Evolutionary conservation across 2,113 vertebrate species (phyloP).

Genomic region (Chlorodrepanis virens): DNA sequence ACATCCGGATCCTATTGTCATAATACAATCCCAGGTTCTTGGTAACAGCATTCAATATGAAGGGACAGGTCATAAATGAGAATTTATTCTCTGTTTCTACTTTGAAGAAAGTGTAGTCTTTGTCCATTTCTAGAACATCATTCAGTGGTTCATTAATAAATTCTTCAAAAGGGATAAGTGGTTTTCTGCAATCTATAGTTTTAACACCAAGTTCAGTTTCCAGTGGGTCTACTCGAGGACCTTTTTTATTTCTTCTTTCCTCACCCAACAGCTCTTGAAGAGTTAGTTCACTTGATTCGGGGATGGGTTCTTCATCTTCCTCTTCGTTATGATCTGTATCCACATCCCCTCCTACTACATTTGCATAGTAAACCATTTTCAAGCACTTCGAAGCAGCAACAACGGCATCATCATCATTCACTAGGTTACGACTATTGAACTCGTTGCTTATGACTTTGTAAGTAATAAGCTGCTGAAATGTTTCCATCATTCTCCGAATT

Average conservation of each 20-base stretch:
- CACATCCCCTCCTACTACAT: constrained; percentile 89
- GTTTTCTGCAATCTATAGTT: constrained; percentile 86
- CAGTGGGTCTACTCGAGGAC: constrained; percentile 88
- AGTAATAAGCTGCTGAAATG: constrained; percentile 98
- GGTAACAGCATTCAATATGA: constrained; percentile 93
- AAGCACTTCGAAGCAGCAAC: constrained; percentile 95
- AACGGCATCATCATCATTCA: constrained; percentile 94
- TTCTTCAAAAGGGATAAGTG: constrained; percentile 93
- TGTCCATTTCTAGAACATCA: constrained; percentile 99
- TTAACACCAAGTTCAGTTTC: constrained; percentile 93
- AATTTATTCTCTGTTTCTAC: constrained; percentile 98
- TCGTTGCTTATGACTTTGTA: constrained; percentile 97
- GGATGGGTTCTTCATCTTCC: constrained; percentile 90
- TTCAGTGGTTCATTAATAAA: constrained; percentile 97
- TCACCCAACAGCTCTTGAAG: constrained; percentile 95
- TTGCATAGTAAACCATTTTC: constrained; percentile 97
- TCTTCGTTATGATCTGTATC: constrained; percentile 92
- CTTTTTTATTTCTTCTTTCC: constrained; percentile 92
- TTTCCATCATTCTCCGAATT: constrained; percentile 93
- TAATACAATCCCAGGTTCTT: constrained; percentile 98
- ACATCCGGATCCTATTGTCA: constrained; percentile 98
- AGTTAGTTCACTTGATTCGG: constrained; percentile 88
- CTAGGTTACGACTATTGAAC: constrained; percentile 88
- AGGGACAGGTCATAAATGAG: constrained; percentile 98
- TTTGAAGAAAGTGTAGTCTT: constrained; percentile 99